Evolutionary conservation across 2,797 vertebrate genomes (phyloP), one percentile per base, ranked within the genome.

Genomic region (Pseudochaenichthys georgianus): DNA sequence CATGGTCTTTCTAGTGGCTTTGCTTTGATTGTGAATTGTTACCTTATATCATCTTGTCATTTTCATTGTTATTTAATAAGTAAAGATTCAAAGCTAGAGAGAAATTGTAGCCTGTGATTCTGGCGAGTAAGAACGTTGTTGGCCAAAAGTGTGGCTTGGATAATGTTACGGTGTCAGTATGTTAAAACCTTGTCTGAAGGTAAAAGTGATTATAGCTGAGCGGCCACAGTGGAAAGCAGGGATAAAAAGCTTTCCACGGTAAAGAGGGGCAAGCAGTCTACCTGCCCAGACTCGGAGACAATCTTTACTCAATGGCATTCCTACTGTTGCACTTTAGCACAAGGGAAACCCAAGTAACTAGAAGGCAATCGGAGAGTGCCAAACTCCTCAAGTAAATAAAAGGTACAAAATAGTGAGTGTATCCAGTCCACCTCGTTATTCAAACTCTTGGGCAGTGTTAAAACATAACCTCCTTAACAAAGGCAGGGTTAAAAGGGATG

Each of bases 21-120:
- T 88, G 78, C 86, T 93, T 93, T 93, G 83, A 87, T 87, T 90
- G 91, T 93, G 83, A 82, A 73, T 87, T 90, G 9, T 88, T 72
- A 79, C 64, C 74, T 52, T 62, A 47, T 61, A 50, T 78, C 81
- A 80, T 87, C 55, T 88, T 47, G 34, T 80, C 68, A 64, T 86
- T 75, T 64, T 86, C 72, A 84, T 82, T 2, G 59, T 88, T 72
- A 76, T 75, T 73, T 58, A 69, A 55, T 54, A 10, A 51, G 12
- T 63, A 67, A 72, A 69, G 62, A 57, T 4, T 70, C n/a, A 74
- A 59, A 83, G 57, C 50, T 53, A 67, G 48, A 65, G 82, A 53
- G 61, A 38, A 62, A 64, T 21, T 82, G 67, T n/a, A 62, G 54
- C 52, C 55, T 71, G 81, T 45, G 75, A 70, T 81, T 73, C 48